Base-by-base conservation (phyloP, 2,797 vertebrate species). In the Chaenodraco wilsoni region DNA sequence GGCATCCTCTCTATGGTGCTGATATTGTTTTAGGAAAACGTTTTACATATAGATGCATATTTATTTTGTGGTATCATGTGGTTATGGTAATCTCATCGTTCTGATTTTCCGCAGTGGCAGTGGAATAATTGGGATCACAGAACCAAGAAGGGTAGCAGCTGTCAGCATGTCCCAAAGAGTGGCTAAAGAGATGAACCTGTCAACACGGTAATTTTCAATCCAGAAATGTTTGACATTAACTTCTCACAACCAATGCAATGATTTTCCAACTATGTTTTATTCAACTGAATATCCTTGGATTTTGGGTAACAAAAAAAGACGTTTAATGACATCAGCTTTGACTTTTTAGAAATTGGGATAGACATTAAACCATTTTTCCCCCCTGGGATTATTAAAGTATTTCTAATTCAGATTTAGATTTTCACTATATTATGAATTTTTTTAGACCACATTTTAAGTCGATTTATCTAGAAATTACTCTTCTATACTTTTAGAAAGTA, bases 91-190 rank as follows among this genome's bases (percentile, higher is more conserved):
- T 61, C 2, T 60, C 19, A 65, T 48, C 0, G 0, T 17, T 44
- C 4, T 31, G 48, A 13, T 66, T 67, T 66, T 21, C 60, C 71
- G 48, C 84, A 99, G 98, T 6, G 87, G 88, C 0, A 9, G n/a
- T 0, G 88, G 95, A 41, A 72, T 95, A 56, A 96, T 99, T 0
- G 97, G 97, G 0, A 93, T 99, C 90, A 99, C 98, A 0, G 98
- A 99, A 85, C 98, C 98, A 0, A 96, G 98, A 76, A 95, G 98
- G 60, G 97, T 99, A 45, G 98, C 98, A 0, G 97, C 98, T 0
- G 89, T 99, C 82, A 96, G 97, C 91, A 98, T 99, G 97, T 98
- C 98, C 61, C 96, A 98, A 76, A 90, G 98, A 13, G 97, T 99
- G 0, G 97, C 96, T 44, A 94, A 92, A 79, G 98, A 99, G 92